A percentile compares a stretch with the other conserved stretches of the same genome.
Evolutionary conservation across 1,140 invertebrate species (phyloP).

Genomic region (Eurosta solidaginis): DNA sequence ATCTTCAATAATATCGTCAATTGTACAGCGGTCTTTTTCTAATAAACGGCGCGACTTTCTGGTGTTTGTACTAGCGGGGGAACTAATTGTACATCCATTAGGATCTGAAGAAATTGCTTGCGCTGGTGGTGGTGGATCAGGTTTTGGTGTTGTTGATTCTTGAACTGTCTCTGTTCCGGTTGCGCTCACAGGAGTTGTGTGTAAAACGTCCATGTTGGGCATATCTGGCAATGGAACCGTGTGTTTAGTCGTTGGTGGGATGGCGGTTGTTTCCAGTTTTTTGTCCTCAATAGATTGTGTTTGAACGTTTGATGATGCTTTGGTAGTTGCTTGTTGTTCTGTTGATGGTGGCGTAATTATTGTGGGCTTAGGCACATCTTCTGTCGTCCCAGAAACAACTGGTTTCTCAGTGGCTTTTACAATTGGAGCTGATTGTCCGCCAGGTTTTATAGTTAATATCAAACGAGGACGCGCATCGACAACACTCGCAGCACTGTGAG

Average conservation of each 20-base stretch:
- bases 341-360: neutral
- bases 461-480: constrained; percentile 70
- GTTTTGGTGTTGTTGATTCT: constrained; percentile 29
- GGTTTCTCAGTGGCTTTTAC: constrained; percentile 29
- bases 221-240: neutral
- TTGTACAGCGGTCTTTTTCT: constrained; percentile 77
- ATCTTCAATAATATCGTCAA: constrained; percentile 87
- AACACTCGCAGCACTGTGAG: neutral
- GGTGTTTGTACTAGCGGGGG: constrained; percentile 70
- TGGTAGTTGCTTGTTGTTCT: neutral
- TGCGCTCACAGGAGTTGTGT: neutral
- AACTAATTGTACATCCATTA: constrained; percentile 59
- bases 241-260: neutral
- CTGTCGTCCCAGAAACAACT: neutral
- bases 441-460: constrained; percentile 80
- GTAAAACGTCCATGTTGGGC: neutral
- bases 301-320: neutral
- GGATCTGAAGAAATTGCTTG: neutral
- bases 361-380: neutral
- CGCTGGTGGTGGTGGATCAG: constrained; percentile 34
- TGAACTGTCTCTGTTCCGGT: neutral
- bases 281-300: neutral
- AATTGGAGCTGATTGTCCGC: constrained; percentile 52
- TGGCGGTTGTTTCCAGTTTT: neutral
- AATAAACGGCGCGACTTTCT: constrained; percentile 79